Percentiles rank a stretch among this genome's conserved stretches.
phyloP scores from a whole-genome alignment of 2,888 invertebrate genomes.

The Arrhopalites spinosus region DNA sequence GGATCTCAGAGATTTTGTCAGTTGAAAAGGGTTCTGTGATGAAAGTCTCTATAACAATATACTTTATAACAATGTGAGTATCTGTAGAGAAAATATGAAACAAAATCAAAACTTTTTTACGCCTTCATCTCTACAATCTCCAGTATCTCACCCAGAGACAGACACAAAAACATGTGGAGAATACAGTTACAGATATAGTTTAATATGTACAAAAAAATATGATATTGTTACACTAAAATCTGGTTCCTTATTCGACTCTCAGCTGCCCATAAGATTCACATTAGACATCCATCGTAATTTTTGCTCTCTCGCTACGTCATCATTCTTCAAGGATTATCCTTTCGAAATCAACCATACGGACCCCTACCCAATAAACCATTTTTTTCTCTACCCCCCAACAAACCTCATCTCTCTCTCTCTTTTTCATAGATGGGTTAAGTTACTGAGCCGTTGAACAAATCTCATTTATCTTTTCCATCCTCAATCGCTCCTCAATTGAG shows the following conservation, averaged over 20 bases:
- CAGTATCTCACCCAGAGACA: too few species aligned
- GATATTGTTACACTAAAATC: too few species aligned
- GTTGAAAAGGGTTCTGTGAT: too few species aligned
- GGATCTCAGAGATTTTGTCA: too few species aligned
- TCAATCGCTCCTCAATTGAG: background rate
- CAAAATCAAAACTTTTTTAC: too few species aligned
- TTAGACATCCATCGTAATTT: background rate
- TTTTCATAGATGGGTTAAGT: background rate
- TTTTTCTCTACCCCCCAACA: background rate
- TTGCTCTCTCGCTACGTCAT: background rate
- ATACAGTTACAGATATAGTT: too few species aligned
- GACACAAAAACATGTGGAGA: too few species aligned
- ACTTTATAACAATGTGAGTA: too few species aligned
- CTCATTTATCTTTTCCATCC: background rate
- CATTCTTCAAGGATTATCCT: slow-evolving; percentile 28
- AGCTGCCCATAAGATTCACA: slow-evolving; percentile 12
- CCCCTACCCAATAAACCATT: background rate
- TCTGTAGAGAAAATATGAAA: too few species aligned
- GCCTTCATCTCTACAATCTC: too few species aligned
- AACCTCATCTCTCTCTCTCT: slow-evolving; percentile 13
- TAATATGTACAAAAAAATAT: too few species aligned
- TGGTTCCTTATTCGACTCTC: background rate
- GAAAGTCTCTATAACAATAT: too few species aligned
- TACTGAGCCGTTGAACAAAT: background rate
- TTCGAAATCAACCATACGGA: slow-evolving; percentile 8